Evolutionary conservation across 2,797 vertebrate genomes (phyloP).

Genomic region (Lagocephalus sceleratus): DNA sequence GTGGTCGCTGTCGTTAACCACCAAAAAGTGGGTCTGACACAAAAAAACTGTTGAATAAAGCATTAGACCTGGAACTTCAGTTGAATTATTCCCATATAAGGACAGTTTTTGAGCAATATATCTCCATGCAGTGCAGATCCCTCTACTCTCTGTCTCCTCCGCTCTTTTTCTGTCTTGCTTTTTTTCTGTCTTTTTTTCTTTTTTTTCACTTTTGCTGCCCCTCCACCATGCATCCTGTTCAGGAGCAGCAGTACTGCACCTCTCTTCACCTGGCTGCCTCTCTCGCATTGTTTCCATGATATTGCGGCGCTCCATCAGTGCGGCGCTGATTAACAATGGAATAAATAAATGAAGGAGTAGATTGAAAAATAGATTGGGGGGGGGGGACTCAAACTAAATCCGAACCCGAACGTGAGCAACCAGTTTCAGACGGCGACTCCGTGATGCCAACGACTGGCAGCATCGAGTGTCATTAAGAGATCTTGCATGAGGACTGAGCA

Average conservation of each 20-base stretch:
- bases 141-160: constrained; percentile 10
- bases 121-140: constrained; percentile 31
- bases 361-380: constrained; percentile 1
- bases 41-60: no score
- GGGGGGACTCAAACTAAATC: constrained; percentile 51
- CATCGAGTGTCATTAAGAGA: neutral
- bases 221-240: constrained; percentile 67
- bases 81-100: constrained; percentile 4
- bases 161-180: constrained; percentile 21
- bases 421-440: constrained; percentile 22
- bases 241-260: constrained; percentile 50
- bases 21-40: no score
- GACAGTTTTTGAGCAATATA: neutral
- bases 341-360: neutral
- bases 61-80: no score
- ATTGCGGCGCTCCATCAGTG: constrained; percentile 45
- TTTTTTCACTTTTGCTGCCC: constrained; percentile 64
- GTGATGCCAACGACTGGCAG: constrained; percentile 21
- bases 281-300: constrained; percentile 65
- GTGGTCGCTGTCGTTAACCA: constrained; percentile 9
- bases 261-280: constrained; percentile 67
- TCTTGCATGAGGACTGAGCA: constrained; percentile 24
- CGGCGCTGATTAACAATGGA: constrained; percentile 43
- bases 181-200: constrained; percentile 62
- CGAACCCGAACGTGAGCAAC: constrained; percentile 49